Evolutionary conservation across 2,888 invertebrate species (phyloP), one percentile per base, ranked within the genome.

Genomic region (Drosophila multiciliata): DNA sequence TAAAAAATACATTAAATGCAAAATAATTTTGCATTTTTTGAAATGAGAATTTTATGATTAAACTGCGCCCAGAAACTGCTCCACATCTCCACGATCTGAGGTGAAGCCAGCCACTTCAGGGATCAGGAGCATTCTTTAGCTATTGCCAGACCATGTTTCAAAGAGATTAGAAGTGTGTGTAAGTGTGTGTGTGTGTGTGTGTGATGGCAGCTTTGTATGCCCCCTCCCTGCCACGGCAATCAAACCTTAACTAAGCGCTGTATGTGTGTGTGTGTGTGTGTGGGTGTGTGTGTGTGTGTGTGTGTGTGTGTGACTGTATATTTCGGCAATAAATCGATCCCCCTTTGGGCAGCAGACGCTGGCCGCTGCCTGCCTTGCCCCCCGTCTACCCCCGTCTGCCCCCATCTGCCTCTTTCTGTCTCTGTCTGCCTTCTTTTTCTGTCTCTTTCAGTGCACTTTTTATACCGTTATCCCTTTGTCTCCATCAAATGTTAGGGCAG

Each of bases 391-490:
- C 26, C 26, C 33, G 42, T 36, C 35, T 26, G 11, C 36, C 12
- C 23, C 17, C 38, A 35, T 29, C 32, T 38, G 17, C 38, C 23
- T 4, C 49, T 50, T 15, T 50, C 5, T 15, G 29, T 5, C 36
- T 11, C 32, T 33, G 15, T 36, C 3, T 40, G 11, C 45, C 26
- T 9, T 2, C 33, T 29, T 33, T n/a, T 7, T 32, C 4, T 32
- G 15, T 23, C 48, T 49, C 33, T 55, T 52, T 20, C 50, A 17
- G 17, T 42, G 23, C 15, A 26, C 26, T 38, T n/a, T 45, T 65
- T 49, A 53, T 42, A 23, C 60, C 60, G 40, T 69, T 74, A 70
- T 77, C 52, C 75, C 38, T 74, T 73, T 73, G 73, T 64, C 78
- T 64, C 52, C 78, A 66, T 66, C 73, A 61, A 68, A 55, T 55